These are phyloP conservation scores for Petrophora chlorosata DNA, from an alignment of 2,888 invertebrate genomes.

Conservation along the genomic window DNA sequence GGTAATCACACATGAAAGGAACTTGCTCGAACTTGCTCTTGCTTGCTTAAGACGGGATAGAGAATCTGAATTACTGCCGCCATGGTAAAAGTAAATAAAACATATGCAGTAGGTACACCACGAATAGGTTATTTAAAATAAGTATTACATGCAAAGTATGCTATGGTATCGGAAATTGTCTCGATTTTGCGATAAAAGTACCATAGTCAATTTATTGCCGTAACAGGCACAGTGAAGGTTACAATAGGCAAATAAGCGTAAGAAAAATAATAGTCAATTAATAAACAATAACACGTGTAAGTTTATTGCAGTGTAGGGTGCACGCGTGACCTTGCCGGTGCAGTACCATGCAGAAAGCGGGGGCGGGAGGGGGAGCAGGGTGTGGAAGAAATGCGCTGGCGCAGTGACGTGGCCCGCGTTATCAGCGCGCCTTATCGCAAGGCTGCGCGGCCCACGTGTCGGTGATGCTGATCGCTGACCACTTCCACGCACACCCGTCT, in stretches of 20 bases:
- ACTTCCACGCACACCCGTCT: constrained; percentile 3
- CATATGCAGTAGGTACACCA: no score
- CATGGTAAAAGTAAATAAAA: no score
- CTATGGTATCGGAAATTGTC: no score
- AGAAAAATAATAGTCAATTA: constrained; percentile 15
- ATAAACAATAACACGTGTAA: constrained; percentile 62
- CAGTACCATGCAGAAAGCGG: constrained; percentile 30
- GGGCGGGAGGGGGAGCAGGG: constrained; percentile 26
- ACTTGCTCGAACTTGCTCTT: no score
- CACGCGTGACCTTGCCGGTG: constrained; percentile 60
- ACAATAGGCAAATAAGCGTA: constrained; percentile 1
- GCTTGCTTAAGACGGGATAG: no score
- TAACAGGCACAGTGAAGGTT: neutral
- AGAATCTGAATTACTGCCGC: no score
- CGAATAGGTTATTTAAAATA: no score
- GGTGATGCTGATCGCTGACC: constrained; percentile 22
- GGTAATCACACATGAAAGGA: no score
- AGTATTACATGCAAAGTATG: no score
- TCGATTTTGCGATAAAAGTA: neutral
- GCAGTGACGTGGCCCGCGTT: constrained; percentile 57
- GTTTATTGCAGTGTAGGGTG: constrained; percentile 53
- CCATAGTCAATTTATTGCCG: neutral
- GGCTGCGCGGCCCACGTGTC: constrained; percentile 28
- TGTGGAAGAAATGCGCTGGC: constrained; percentile 60
- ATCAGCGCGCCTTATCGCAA: constrained; percentile 59